phyloP scores from a whole-genome alignment of 2,888 invertebrate species.

The Drosophila mercatorum region DNA sequence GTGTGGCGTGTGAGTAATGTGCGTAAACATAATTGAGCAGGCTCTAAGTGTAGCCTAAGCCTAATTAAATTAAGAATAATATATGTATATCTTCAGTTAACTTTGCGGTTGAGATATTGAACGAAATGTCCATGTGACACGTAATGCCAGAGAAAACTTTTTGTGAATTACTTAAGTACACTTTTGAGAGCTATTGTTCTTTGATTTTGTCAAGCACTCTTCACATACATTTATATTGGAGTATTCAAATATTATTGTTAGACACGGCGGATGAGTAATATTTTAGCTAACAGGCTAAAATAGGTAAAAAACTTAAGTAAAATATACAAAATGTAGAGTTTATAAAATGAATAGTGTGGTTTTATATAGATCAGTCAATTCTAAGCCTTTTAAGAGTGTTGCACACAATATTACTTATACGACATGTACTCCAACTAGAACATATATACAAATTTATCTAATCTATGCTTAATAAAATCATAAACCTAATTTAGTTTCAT shows the following conservation, averaged over 20 bases:
- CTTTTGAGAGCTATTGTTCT: not conserved
- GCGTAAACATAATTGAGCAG: not conserved
- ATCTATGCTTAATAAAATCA: too few species aligned
- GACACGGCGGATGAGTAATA: not conserved
- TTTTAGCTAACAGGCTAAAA: not conserved
- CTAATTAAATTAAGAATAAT: not conserved
- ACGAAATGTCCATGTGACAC: not conserved
- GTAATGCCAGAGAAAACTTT: not conserved
- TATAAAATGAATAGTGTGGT: too few species aligned
- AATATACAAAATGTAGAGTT: too few species aligned
- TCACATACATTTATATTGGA: not conserved
- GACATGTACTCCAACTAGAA: too few species aligned
- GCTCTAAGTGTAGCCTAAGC: not conserved
- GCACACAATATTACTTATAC: too few species aligned
- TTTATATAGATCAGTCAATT: too few species aligned
- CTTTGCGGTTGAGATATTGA: too few species aligned
- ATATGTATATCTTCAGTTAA: too few species aligned
- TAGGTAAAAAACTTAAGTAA: too few species aligned
- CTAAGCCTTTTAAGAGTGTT: too few species aligned
- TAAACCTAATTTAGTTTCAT: not conserved
- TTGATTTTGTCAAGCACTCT: not conserved
- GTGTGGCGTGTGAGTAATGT: not conserved
- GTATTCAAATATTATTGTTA: not conserved
- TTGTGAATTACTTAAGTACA: not conserved
- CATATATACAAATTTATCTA: too few species aligned